phyloP scores from a whole-genome alignment of 2,113 vertebrate genomes.

The Coptodon rendalli region DNA sequence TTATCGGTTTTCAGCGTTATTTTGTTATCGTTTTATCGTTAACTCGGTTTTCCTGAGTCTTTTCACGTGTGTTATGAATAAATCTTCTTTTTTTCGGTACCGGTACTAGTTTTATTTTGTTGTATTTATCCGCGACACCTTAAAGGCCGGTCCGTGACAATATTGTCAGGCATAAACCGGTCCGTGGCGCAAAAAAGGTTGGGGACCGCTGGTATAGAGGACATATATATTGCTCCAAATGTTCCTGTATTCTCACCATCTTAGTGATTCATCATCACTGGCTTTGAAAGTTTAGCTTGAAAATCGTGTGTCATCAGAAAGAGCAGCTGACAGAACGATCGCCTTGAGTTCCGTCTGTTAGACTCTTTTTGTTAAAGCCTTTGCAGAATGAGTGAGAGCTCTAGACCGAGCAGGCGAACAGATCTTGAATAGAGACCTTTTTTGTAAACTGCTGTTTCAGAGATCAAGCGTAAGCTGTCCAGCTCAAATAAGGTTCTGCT shows the following conservation, averaged over 20 bases:
- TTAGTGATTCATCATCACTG: not conserved
- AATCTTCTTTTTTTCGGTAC: too few relatives aligned
- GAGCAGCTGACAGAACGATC: fast-evolving
- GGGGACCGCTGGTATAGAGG: too few relatives aligned
- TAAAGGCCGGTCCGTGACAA: too few relatives aligned
- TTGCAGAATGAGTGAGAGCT: not conserved
- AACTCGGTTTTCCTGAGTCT: too few relatives aligned
- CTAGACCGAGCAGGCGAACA: fast-evolving
- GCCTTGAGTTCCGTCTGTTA: not conserved
- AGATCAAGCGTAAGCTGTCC: not conserved
- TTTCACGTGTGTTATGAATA: too few relatives aligned
- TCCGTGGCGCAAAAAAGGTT: too few relatives aligned
- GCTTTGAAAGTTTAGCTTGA: not conserved
- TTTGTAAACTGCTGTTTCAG: not conserved
- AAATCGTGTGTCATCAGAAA: not conserved
- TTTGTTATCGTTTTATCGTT: too few relatives aligned
- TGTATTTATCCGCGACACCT: too few relatives aligned
- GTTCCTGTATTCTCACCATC: not conserved
- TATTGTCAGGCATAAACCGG: too few relatives aligned
- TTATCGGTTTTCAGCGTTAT: too few relatives aligned
- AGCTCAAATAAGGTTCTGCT: not conserved
- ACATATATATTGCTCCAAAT: not conserved
- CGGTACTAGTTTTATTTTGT: too few relatives aligned
- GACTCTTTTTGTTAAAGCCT: not conserved
- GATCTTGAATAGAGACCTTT: not conserved